Percentiles rank a stretch among this genome's conserved stretches.
phyloP scores from a whole-genome alignment of 2,888 invertebrate species.

The Drosophila silvestris region DNA sequence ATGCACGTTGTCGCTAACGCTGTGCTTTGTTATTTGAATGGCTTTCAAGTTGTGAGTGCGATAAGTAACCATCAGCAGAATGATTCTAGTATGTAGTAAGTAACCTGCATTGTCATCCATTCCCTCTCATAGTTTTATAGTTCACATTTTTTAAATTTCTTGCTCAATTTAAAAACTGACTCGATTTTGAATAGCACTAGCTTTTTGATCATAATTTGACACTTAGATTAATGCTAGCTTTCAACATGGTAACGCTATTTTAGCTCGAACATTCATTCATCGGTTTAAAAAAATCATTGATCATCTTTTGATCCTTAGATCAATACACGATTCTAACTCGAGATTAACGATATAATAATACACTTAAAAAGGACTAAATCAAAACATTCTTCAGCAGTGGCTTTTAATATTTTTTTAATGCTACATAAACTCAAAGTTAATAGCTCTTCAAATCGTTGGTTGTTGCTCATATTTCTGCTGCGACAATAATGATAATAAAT shows the following conservation, averaged over 20 bases:
- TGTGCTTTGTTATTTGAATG: slow-evolving; percentile 40
- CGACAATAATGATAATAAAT: slow-evolving; percentile 26
- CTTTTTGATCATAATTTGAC: not conserved
- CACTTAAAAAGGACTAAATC: not conserved
- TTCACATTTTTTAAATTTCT: not conserved
- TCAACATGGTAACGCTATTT: not conserved
- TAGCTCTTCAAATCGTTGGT: not conserved
- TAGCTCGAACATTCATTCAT: not conserved
- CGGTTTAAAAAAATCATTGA: too few species aligned
- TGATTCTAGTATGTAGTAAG: slow-evolving; percentile 1
- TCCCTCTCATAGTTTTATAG: not conserved
- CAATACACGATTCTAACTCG: not conserved
- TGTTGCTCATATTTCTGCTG: slow-evolving; percentile 8
- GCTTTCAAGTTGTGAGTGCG: slow-evolving; percentile 34
- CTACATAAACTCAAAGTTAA: not conserved
- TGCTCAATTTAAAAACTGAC: not conserved
- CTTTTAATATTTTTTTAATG: not conserved
- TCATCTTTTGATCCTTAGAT: too few species aligned
- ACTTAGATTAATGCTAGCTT: not conserved
- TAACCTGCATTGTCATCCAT: not conserved
- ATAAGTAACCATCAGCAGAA: slow-evolving; percentile 26
- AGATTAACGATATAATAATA: not conserved
- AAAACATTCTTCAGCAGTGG: not conserved
- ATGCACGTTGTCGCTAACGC: slow-evolving; percentile 30
- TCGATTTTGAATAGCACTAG: not conserved